Evolutionary conservation across 1,140 invertebrate species (phyloP).

Genomic region (Gerris buenoi): DNA sequence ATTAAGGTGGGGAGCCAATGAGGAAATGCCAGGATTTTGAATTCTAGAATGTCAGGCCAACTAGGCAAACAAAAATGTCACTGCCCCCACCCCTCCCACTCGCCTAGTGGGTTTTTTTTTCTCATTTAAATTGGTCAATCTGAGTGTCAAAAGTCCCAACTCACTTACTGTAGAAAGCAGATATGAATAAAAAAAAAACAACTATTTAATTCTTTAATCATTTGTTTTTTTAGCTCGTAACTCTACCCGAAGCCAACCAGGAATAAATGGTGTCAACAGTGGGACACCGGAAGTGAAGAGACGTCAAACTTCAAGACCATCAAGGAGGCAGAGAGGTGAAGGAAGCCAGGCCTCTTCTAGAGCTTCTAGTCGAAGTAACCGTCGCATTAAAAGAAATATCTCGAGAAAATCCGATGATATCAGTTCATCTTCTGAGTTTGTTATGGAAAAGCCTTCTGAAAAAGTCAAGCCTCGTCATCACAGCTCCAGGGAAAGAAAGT

Average conservation of each 20-base stretch:
- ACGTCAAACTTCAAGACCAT: slow-evolving; percentile 5
- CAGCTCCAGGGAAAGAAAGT: neutral
- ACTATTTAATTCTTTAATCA: too few relatives aligned
- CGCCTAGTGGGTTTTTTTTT: too few relatives aligned
- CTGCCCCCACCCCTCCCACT: too few relatives aligned
- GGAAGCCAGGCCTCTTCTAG: slow-evolving; percentile 8
- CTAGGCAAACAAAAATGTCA: too few relatives aligned
- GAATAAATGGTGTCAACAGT: slow-evolving; percentile 6
- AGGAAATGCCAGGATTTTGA: too few relatives aligned
- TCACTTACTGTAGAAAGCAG: too few relatives aligned
- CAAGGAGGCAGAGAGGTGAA: slow-evolving; percentile 4
- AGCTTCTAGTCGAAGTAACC: slow-evolving; percentile 7
- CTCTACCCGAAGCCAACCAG: neutral
- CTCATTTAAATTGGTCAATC: too few relatives aligned
- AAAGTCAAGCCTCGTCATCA: neutral
- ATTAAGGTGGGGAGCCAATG: too few relatives aligned
- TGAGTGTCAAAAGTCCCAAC: too few relatives aligned
- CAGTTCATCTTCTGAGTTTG: neutral
- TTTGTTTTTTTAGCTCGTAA: neutral
- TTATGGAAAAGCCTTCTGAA: neutral
- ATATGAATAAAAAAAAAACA: too few relatives aligned
- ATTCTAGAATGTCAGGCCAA: too few relatives aligned
- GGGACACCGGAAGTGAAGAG: slow-evolving; percentile 14
- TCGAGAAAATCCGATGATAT: slow-evolving; percentile 9
- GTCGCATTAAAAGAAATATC: neutral